phyloP scores from a whole-genome alignment of 1,140 invertebrate species.

The Panagrolaimus sp. region DNA sequence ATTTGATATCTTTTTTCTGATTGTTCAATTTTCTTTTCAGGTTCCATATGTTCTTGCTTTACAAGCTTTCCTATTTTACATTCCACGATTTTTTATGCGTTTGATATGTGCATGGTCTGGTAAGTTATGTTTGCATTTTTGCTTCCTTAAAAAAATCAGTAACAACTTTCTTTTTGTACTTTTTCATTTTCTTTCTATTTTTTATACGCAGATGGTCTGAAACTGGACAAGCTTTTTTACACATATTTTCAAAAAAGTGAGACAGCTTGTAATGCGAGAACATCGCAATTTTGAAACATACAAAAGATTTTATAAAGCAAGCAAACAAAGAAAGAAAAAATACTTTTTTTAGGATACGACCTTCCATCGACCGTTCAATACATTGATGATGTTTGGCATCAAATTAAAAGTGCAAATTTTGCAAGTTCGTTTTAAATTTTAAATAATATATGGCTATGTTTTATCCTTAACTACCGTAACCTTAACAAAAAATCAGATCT shows the following conservation, averaged over 20 bases:
- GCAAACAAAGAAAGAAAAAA: neutral
- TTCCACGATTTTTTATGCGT: slow-evolving; percentile 46
- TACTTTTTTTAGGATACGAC: slow-evolving; percentile 48
- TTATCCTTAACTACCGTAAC: too few relatives aligned
- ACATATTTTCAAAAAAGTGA: too few relatives aligned
- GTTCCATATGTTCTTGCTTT: slow-evolving; percentile 53
- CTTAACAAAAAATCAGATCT: too few relatives aligned
- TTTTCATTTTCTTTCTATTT: too few relatives aligned
- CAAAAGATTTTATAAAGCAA: neutral
- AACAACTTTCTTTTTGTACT: too few relatives aligned
- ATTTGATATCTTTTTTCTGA: neutral
- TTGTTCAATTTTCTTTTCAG: slow-evolving; percentile 33
- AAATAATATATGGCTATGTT: too few relatives aligned
- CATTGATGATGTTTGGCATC: slow-evolving; percentile 43
- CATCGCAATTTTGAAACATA: neutral
- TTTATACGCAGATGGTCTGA: too few relatives aligned
- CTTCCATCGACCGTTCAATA: slow-evolving; percentile 42
- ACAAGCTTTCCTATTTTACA: slow-evolving; percentile 53
- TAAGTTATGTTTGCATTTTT: neutral
- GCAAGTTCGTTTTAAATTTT: slow-evolving; percentile 24
- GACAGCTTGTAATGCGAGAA: neutral
- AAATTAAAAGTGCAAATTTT: slow-evolving; percentile 36
- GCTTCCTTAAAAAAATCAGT: too few relatives aligned
- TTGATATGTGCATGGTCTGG: slow-evolving; percentile 9
- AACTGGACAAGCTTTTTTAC: too few relatives aligned